These are phyloP conservation scores for Acrocera orbiculus DNA, from an alignment of 2,888 invertebrate species.

Conservation along the genomic window DNA sequence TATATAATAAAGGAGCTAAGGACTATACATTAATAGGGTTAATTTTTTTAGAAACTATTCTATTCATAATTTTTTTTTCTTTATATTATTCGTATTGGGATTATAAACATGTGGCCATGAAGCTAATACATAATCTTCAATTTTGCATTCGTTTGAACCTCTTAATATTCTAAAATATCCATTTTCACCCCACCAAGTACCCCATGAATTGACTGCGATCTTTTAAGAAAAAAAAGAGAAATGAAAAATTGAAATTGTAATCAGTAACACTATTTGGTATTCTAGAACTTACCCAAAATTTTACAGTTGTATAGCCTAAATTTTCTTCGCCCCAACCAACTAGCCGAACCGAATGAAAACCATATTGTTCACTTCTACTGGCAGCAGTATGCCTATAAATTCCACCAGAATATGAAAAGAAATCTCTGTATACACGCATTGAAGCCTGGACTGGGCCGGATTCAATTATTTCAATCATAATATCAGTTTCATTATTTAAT, in stretches of 20 bases:
- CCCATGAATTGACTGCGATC: slow-evolving; percentile 93
- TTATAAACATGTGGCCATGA: slow-evolving; percentile 40
- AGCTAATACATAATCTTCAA: slow-evolving; percentile 76
- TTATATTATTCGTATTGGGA: too few species aligned
- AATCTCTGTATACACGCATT: slow-evolving; percentile 79
- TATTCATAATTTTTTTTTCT: too few species aligned
- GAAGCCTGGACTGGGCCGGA: slow-evolving; percentile 92
- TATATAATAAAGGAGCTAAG: too few species aligned
- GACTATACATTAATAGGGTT: too few species aligned
- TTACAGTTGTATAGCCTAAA: slow-evolving; percentile 34
- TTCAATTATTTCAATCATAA: slow-evolving; percentile 77
- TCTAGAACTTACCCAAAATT: slow-evolving; percentile 61
- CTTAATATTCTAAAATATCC: slow-evolving; percentile 78
- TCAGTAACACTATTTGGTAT: neutral
- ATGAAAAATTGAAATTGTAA: neutral
- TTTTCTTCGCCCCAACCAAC: slow-evolving; percentile 80
- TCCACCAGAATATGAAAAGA: slow-evolving; percentile 77
- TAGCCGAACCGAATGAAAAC: slow-evolving; percentile 80
- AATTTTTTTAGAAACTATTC: too few species aligned
- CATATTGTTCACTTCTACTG: slow-evolving; percentile 39
- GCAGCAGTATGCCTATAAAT: slow-evolving; percentile 53
- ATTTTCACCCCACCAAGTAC: slow-evolving; percentile 73
- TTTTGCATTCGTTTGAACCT: slow-evolving; percentile 73
- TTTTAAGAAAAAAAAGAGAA: slow-evolving; percentile 28
- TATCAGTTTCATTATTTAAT: slow-evolving; percentile 58